Conservation (phyloP, 1,140 invertebrate genomes). For the Drosophila sp. region DNA sequence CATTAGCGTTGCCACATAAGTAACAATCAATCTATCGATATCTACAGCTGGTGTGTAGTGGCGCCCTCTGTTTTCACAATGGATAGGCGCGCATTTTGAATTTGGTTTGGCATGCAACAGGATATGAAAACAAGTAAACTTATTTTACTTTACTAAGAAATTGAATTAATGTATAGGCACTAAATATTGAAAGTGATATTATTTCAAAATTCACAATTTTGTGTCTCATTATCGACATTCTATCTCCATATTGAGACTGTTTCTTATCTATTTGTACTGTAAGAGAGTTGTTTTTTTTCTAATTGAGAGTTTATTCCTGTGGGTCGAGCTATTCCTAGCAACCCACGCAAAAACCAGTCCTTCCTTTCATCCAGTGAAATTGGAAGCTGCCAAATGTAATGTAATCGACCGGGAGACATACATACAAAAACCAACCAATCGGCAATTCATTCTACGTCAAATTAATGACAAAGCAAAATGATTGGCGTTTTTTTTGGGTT, state of each 20-base stretch:
- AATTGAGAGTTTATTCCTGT: background rate
- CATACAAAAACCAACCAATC: background rate
- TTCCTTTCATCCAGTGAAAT: background rate
- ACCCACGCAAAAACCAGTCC: background rate
- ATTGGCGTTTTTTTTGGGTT: background rate
- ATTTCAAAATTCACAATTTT: too few relatives aligned
- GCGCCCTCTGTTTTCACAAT: background rate
- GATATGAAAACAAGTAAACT: background rate
- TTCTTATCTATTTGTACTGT: too few relatives aligned
- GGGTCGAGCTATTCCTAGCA: background rate
- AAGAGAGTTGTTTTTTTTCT: background rate
- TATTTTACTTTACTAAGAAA: constrained; percentile 17
- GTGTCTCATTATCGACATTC: too few relatives aligned
- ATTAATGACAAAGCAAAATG: constrained; percentile 14
- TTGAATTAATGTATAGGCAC: background rate
- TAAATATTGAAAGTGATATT: too few relatives aligned
- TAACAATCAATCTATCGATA: background rate
- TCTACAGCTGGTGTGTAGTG: background rate
- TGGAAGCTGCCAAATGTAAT: background rate
- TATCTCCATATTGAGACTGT: too few relatives aligned
- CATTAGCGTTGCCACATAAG: background rate
- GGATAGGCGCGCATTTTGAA: background rate
- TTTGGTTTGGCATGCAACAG: background rate
- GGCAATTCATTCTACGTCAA: constrained; percentile 4
- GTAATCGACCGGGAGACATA: background rate